These are phyloP conservation scores for Amblyornis subalaris DNA, from an alignment of 2,113 vertebrate species.

Conservation along the genomic window DNA sequence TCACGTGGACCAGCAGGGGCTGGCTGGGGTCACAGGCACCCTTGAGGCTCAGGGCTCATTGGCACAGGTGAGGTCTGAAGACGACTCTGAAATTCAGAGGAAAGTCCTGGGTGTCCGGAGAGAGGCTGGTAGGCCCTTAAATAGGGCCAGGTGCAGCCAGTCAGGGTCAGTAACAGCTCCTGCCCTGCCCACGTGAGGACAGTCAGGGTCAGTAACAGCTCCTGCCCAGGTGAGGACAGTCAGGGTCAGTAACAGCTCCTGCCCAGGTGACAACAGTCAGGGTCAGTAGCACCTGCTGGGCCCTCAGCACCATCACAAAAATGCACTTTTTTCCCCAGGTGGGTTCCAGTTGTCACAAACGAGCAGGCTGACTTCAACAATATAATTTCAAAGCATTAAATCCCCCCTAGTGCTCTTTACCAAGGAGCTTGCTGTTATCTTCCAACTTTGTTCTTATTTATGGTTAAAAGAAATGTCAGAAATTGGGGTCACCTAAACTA, in stretches of 20 bases:
- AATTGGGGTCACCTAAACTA: neutral
- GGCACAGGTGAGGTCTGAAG: rapidly evolving
- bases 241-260: rapidly evolving
- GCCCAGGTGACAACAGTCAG: neutral
- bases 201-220: neutral
- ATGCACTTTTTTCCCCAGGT: neutral
- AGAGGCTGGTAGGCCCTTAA: rapidly evolving
- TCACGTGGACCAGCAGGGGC: rapidly evolving
- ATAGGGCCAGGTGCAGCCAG: neutral
- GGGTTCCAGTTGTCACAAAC: neutral
- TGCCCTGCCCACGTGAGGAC: neutral
- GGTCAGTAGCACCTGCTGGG: rapidly evolving
- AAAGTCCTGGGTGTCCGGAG: rapidly evolving
- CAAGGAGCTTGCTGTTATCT: neutral
- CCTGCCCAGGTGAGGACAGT: neutral
- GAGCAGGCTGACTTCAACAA: neutral
- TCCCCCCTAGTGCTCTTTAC: neutral
- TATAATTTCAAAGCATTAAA: neutral
- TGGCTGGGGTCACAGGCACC: rapidly evolving
- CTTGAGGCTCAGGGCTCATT: rapidly evolving
- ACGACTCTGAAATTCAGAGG: rapidly evolving
- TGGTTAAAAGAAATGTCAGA: neutral
- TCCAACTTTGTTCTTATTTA: neutral
- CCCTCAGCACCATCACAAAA: neutral
- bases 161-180: neutral